Conservation (phyloP, 1,140 invertebrate genomes). For the Pseudomyrmex gracilis region DNA sequence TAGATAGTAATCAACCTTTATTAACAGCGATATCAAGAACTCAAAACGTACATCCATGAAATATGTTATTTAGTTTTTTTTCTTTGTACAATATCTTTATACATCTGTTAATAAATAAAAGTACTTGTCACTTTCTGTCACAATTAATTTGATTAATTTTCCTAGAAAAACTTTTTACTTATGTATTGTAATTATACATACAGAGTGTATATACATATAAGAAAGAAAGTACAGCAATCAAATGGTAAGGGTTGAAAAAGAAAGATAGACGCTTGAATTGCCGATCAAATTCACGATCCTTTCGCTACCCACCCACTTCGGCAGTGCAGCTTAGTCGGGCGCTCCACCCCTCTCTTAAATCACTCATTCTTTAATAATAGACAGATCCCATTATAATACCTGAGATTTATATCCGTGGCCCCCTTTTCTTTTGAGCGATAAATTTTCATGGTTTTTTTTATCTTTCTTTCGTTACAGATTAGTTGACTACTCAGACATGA, state of each 20-base stretch:
- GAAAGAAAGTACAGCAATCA: constrained; percentile 6
- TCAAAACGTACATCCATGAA: too few species aligned
- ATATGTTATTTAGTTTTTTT: not conserved
- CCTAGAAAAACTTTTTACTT: not conserved
- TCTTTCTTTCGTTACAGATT: constrained; percentile 75
- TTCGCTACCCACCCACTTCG: constrained; percentile 81
- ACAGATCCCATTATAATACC: constrained; percentile 86
- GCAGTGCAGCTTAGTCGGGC: constrained; percentile 74
- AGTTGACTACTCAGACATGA: constrained; percentile 72
- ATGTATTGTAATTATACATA: not conserved
- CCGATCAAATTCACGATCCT: constrained; percentile 84
- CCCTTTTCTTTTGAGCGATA: constrained; percentile 85
- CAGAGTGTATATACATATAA: too few species aligned
- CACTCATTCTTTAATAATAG: constrained; percentile 86
- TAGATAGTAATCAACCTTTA: constrained; percentile 59
- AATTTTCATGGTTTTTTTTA: constrained; percentile 77
- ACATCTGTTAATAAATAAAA: not conserved
- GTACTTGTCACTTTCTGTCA: not conserved
- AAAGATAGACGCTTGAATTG: constrained; percentile 73
- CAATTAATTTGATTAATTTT: not conserved
- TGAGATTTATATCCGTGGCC: constrained; percentile 85
- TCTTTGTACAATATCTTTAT: not conserved
- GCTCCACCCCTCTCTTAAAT: constrained; percentile 85
- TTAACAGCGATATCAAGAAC: constrained; percentile 31
- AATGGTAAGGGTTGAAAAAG: constrained; percentile 43